A percentile compares a stretch with the other conserved stretches of the same genome.
These are phyloP conservation scores for Spilarctia lutea DNA, from an alignment of 2,888 invertebrate species.

Conservation along the genomic window DNA sequence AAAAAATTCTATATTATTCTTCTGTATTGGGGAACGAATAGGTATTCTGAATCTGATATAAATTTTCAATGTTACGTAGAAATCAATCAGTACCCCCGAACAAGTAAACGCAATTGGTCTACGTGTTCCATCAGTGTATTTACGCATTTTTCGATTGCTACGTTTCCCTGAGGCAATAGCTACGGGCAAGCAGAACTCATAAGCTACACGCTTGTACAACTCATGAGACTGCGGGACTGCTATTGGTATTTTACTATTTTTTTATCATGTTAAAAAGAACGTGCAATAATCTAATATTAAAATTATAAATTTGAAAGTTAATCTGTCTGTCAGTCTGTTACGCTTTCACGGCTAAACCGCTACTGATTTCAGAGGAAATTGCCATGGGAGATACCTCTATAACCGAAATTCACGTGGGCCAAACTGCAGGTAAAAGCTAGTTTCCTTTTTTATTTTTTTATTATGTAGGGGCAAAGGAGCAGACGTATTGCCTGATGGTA, in stretches of 20 bases:
- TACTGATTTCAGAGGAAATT: too few relatives aligned
- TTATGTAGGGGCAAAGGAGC: too few relatives aligned
- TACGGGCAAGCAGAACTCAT: background rate
- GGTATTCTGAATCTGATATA: background rate
- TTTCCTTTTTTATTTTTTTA: too few relatives aligned
- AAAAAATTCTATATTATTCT: background rate
- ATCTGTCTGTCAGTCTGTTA: too few relatives aligned
- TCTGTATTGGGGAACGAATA: too few relatives aligned
- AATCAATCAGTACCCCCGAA: background rate
- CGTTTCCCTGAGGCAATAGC: background rate
- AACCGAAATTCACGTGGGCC: too few relatives aligned
- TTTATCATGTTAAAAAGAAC: background rate
- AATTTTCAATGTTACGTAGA: background rate
- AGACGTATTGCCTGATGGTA: too few relatives aligned
- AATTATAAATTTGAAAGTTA: too few relatives aligned
- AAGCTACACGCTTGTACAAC: background rate
- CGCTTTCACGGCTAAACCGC: too few relatives aligned
- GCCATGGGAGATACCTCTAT: too few relatives aligned
- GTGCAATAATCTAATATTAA: too few relatives aligned
- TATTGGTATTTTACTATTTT: background rate
- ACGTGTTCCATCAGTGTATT: background rate
- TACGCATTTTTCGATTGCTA: background rate
- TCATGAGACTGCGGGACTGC: background rate
- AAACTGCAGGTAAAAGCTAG: too few relatives aligned
- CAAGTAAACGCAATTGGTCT: background rate